Evolutionary conservation across 2,888 invertebrate genomes (phyloP).

Genomic region (Drosophila multiciliata): DNA sequence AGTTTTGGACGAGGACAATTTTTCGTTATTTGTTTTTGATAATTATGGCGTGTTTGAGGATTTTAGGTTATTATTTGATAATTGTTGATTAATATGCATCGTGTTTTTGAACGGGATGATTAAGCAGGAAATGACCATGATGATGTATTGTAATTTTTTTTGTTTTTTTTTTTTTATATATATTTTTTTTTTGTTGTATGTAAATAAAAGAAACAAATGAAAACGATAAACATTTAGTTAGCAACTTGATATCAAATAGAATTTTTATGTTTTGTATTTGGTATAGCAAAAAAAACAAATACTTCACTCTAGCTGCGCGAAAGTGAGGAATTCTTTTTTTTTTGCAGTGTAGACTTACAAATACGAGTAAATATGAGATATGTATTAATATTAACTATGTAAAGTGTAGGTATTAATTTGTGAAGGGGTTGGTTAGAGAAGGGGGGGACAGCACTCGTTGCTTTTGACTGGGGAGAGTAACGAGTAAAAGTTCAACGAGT

Average conservation of each 20-base stretch:
- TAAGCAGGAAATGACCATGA: slow-evolving; percentile 85
- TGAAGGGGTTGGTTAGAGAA: neutral
- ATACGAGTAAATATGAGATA: slow-evolving; percentile 22
- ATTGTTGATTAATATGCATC: slow-evolving; percentile 50
- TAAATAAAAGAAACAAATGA: slow-evolving; percentile 83
- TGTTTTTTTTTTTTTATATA: slow-evolving; percentile 37
- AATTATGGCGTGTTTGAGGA: slow-evolving; percentile 45
- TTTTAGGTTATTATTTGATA: slow-evolving; percentile 9
- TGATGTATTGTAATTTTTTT: slow-evolving; percentile 66
- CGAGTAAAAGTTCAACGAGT: slow-evolving; percentile 22
- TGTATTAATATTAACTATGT: slow-evolving; percentile 23
- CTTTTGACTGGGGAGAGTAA: neutral
- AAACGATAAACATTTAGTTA: slow-evolving; percentile 84
- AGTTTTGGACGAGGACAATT: slow-evolving; percentile 70
- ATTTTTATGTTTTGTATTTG: slow-evolving; percentile 34
- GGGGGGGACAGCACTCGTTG: slow-evolving; percentile 8
- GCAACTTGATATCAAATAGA: slow-evolving; percentile 78
- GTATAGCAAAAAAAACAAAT: slow-evolving; percentile 28
- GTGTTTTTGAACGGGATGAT: slow-evolving; percentile 72
- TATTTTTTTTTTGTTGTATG: slow-evolving; percentile 64
- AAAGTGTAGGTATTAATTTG: slow-evolving; percentile 3
- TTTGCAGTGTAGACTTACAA: slow-evolving; percentile 52
- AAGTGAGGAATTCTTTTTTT: slow-evolving; percentile 37
- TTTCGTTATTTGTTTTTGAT: slow-evolving; percentile 46
- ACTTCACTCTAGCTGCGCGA: slow-evolving; percentile 27